These are phyloP conservation scores for Cheiracanthium punctorium DNA, from an alignment of 2,888 invertebrate genomes.

Conservation along the genomic window DNA sequence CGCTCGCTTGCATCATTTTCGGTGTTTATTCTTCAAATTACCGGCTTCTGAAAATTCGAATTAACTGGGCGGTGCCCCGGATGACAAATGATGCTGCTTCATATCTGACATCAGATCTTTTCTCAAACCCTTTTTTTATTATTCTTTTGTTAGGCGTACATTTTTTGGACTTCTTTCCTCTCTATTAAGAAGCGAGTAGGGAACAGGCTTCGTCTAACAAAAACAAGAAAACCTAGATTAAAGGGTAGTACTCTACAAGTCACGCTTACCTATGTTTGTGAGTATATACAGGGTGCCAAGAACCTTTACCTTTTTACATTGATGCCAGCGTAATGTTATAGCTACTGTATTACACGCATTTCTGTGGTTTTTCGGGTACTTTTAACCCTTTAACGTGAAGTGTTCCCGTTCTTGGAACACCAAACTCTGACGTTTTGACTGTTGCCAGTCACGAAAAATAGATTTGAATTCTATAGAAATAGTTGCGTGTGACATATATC, in stretches of 20 bases:
- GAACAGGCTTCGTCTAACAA: neutral
- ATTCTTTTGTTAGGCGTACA: too few species aligned
- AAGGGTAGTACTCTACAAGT: neutral
- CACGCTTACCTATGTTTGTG: neutral
- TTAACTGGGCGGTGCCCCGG: constrained; percentile 56
- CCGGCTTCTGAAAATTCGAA: constrained; percentile 51
- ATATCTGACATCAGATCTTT: constrained; percentile 54
- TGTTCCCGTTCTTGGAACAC: too few species aligned
- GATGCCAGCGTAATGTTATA: neutral
- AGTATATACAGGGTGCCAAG: neutral
- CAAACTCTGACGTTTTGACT: too few species aligned
- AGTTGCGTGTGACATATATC: too few species aligned
- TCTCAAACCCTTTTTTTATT: neutral
- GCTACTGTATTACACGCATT: neutral
- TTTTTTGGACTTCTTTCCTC: neutral
- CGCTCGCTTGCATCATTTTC: neutral
- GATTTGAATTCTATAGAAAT: too few species aligned
- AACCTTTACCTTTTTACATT: neutral
- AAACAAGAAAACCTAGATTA: neutral
- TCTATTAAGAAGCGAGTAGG: neutral
- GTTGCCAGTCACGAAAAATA: too few species aligned
- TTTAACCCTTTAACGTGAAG: too few species aligned
- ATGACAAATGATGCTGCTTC: constrained; percentile 59
- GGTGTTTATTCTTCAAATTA: constrained; percentile 67
- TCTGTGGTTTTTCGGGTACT: too few species aligned